phyloP scores from a whole-genome alignment of 2,113 vertebrate species.

The Siniperca chuatsi region DNA sequence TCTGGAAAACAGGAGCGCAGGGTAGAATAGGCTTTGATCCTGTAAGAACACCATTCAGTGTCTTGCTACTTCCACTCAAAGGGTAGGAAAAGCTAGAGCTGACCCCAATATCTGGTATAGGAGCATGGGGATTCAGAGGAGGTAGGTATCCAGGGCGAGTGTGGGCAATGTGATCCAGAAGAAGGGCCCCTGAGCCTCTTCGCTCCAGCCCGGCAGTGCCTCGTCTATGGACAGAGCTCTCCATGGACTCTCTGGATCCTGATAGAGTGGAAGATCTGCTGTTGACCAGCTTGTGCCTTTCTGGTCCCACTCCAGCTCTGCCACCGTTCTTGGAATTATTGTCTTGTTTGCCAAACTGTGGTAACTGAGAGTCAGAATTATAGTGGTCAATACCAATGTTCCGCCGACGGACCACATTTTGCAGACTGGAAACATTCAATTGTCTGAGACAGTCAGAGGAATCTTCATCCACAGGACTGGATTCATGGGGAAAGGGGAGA shows the following conservation, averaged over 20 bases:
- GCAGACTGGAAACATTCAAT: constrained; percentile 86
- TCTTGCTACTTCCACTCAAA: constrained; percentile 67
- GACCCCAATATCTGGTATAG: constrained; percentile 82
- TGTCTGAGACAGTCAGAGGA: constrained; percentile 78
- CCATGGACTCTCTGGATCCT: constrained; percentile 84
- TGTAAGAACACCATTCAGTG: constrained; percentile 37
- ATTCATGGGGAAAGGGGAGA: constrained; percentile 45
- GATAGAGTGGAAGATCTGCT: constrained; percentile 82
- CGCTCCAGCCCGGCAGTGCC: constrained; percentile 80
- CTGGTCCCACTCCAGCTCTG: constrained; percentile 67
- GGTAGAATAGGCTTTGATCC: constrained; percentile 84
- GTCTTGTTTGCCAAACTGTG: constrained; percentile 73
- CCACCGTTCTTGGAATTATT: constrained; percentile 47
- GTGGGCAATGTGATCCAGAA: constrained; percentile 84
- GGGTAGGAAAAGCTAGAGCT: constrained; percentile 61
- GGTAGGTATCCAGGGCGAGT: constrained; percentile 89
- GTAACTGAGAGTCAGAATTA: constrained; percentile 90
- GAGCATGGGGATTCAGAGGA: constrained; percentile 86
- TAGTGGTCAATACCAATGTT: constrained; percentile 89
- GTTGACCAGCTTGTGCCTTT: constrained; percentile 85
- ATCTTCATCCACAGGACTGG: constrained; percentile 75
- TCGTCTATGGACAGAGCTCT: constrained; percentile 80
- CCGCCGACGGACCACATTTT: constrained; percentile 85
- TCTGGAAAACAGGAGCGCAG: constrained; percentile 84
- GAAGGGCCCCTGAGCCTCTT: constrained; percentile 84